Conservation (phyloP, 2,113 vertebrate species). For the Nymphicus hollandicus region DNA sequence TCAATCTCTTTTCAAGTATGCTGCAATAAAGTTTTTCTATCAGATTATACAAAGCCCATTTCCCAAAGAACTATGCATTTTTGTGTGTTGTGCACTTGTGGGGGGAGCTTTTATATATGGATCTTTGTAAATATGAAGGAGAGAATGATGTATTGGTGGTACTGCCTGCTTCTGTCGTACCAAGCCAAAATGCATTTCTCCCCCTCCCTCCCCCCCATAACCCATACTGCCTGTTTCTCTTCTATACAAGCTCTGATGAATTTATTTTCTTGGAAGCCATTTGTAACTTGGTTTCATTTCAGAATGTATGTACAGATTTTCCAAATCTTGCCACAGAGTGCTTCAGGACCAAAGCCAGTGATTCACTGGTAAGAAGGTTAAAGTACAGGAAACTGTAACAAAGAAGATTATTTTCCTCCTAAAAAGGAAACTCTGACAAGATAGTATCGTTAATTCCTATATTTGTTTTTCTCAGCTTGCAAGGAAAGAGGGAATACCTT, state of each 20-base stretch:
- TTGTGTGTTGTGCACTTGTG: constrained; percentile 9
- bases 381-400: constrained; percentile 24
- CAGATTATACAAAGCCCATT: not conserved
- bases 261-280: not conserved
- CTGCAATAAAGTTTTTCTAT: constrained; percentile 19
- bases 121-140: not conserved
- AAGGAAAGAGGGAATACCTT: not conserved
- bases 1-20: constrained; percentile 51
- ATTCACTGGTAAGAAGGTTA: not conserved
- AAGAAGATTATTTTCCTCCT: not conserved
- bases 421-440: not conserved
- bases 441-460: not conserved
- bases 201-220: not conserved
- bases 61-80: not conserved
- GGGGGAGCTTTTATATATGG: not conserved
- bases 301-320: not conserved
- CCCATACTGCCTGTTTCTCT: not conserved
- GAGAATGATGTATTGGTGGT: not conserved
- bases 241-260: not conserved
- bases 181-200: not conserved
- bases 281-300: not conserved
- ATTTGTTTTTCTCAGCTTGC: constrained; percentile 5
- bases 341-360: not conserved
- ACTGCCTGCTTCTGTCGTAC: not conserved
- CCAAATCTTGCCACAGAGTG: not conserved